Conservation (phyloP, 1,140 invertebrate species). For the Calliphora vicina region DNA sequence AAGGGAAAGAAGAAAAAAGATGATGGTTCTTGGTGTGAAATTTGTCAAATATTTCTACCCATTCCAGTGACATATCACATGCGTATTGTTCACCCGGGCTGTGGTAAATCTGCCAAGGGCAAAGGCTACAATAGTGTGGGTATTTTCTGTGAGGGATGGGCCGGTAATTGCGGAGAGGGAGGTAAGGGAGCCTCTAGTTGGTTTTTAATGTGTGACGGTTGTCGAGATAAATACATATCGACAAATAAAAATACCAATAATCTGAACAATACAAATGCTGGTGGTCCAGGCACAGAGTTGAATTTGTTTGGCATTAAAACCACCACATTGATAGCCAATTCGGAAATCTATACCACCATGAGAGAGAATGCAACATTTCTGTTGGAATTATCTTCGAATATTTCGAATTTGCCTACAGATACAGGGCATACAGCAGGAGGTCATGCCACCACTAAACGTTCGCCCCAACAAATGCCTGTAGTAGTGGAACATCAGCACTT, state of each 20-base stretch:
- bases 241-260: constrained; percentile 64
- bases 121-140: constrained; percentile 89
- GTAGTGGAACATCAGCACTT: constrained; percentile 68
- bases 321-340: constrained; percentile 57
- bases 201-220: constrained; percentile 91
- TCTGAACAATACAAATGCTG: constrained; percentile 46
- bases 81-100: constrained; percentile 87
- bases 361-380: constrained; percentile 95
- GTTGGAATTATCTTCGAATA: constrained; percentile 74
- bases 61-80: constrained; percentile 88
- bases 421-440: not conserved
- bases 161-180: constrained; percentile 87
- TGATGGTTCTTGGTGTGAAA: constrained; percentile 74
- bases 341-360: constrained; percentile 68
- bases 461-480: constrained; percentile 69
- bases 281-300: constrained; percentile 44
- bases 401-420: constrained; percentile 38
- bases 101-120: constrained; percentile 80
- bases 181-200: constrained; percentile 83
- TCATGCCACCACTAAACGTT: constrained; percentile 49
- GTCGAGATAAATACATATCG: constrained; percentile 82
- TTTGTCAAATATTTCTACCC: constrained; percentile 82
- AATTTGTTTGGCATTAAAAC: constrained; percentile 60
- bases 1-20: constrained; percentile 68
- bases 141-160: constrained; percentile 86